Evolutionary conservation across 2,888 invertebrate genomes (phyloP).

Genomic region (Serrognathus titanus): DNA sequence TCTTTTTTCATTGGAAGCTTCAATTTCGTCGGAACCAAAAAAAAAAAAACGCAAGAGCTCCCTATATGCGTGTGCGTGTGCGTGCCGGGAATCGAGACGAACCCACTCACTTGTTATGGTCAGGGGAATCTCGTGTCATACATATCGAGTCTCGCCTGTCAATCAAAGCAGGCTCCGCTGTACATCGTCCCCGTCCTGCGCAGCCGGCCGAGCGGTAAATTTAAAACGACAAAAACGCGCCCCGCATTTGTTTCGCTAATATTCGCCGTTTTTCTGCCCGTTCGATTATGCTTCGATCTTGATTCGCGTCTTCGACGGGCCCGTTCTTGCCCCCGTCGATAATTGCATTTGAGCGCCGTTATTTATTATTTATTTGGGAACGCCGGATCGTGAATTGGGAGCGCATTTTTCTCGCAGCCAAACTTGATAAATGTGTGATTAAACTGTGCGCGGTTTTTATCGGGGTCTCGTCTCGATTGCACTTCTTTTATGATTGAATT

Average conservation of each 20-base stretch:
- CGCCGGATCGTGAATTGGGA: conserved; percentile 12
- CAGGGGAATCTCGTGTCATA: conserved; percentile 26
- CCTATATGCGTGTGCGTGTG: not conserved
- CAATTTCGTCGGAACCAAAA: too few relatives aligned
- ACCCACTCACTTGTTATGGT: conserved; percentile 23
- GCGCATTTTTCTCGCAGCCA: conserved; percentile 7
- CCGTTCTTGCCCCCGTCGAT: conserved; percentile 11
- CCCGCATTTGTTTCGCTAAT: conserved; percentile 40
- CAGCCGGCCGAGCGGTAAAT: conserved; percentile 39
- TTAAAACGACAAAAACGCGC: conserved; percentile 38
- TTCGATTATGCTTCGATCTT: conserved; percentile 9
- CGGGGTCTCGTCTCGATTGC: too few relatives aligned
- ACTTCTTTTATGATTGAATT: too few relatives aligned
- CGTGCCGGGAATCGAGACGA: conserved; percentile 19
- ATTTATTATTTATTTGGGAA: conserved; percentile 22
- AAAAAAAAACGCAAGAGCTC: too few relatives aligned
- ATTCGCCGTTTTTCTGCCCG: conserved; percentile 11
- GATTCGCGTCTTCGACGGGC: conserved; percentile 14
- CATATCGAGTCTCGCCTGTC: conserved; percentile 35
- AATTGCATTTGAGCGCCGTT: conserved; percentile 18
- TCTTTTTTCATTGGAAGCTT: too few relatives aligned
- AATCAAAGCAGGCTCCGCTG: conserved; percentile 32
- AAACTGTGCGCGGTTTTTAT: too few relatives aligned
- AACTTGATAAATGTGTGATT: conserved; percentile 13
- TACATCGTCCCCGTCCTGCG: conserved; percentile 33